These are phyloP conservation scores for Drosophila pegasa DNA, from an alignment of 2,888 invertebrate genomes.

Conservation along the genomic window DNA sequence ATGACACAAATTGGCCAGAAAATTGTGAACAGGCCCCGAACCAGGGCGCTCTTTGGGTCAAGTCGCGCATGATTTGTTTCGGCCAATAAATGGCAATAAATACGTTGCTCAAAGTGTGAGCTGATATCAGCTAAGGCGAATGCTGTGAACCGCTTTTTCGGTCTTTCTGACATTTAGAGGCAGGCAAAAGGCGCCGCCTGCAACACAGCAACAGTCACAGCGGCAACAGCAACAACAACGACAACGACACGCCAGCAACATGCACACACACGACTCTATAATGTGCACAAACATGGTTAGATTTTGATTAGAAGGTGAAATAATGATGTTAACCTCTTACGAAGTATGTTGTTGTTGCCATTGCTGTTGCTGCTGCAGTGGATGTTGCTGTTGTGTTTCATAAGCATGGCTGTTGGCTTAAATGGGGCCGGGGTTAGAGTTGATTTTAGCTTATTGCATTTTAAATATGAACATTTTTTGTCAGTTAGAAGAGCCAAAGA, in stretches of 20 bases:
- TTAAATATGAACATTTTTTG: constrained; percentile 62
- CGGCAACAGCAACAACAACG: constrained; percentile 5
- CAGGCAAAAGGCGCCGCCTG: constrained; percentile 70
- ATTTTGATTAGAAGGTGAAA: constrained; percentile 81
- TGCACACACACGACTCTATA: constrained; percentile 48
- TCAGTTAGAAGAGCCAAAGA: constrained; percentile 31
- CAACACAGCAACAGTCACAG: constrained; percentile 30
- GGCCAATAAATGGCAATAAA: constrained; percentile 59
- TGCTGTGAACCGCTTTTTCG: constrained; percentile 46
- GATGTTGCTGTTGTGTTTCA: constrained; percentile 33
- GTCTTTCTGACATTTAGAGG: constrained; percentile 73
- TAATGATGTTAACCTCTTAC: constrained; percentile 80
- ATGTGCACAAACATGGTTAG: constrained; percentile 61
- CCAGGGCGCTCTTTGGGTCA: constrained; percentile 46
- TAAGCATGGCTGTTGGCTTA: constrained; percentile 48
- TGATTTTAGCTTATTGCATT: constrained; percentile 60
- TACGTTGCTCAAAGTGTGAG: constrained; percentile 55
- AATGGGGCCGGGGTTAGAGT: constrained; percentile 75
- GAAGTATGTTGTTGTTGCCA: constrained; percentile 26
- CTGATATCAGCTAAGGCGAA: constrained; percentile 49
- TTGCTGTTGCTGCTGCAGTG: constrained; percentile 20
- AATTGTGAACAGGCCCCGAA: constrained; percentile 47
- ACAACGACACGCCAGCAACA: constrained; percentile 6
- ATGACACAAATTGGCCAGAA: constrained; percentile 69
- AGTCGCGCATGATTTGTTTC: constrained; percentile 47